These are phyloP conservation scores for Galbula dea DNA, from an alignment of 2,113 vertebrate species.

Conservation along the genomic window DNA sequence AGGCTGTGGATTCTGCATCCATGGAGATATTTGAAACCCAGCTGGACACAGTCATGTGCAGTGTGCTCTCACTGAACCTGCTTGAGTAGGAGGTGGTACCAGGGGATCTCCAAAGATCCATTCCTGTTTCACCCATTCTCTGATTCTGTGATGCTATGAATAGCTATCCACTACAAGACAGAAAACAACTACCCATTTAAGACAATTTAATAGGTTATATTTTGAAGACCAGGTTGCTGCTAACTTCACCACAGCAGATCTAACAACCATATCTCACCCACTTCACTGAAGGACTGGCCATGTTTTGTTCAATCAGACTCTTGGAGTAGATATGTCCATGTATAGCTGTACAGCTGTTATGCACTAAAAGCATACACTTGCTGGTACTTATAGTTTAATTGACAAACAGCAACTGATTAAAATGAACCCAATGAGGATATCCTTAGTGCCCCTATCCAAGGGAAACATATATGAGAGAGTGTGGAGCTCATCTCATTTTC, in stretches of 20 bases:
- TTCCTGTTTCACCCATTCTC: not conserved
- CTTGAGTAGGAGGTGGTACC: not conserved
- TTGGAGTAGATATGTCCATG: not conserved
- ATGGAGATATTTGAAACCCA: not conserved
- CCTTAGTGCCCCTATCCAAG: not conserved
- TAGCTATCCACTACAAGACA: not conserved
- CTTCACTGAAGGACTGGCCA: accelerated
- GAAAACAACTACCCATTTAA: not conserved
- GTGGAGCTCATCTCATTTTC: accelerated
- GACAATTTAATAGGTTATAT: not conserved
- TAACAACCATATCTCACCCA: not conserved
- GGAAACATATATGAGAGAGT: not conserved
- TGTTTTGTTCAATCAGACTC: not conserved
- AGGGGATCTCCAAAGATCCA: not conserved
- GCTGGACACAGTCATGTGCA: not conserved
- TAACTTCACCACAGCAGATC: not conserved
- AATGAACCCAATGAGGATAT: not conserved
- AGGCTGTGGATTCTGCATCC: not conserved
- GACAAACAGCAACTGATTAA: not conserved
- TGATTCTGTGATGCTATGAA: not conserved
- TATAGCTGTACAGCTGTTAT: not conserved
- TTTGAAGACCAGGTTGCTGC: not conserved
- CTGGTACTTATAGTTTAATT: accelerated
- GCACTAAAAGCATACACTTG: accelerated
- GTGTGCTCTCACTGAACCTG: not conserved